Percentiles rank a stretch among this genome's conserved stretches.
These are phyloP conservation scores for Notodonta dromedarius DNA, from an alignment of 2,888 invertebrate species.

Conservation along the genomic window DNA sequence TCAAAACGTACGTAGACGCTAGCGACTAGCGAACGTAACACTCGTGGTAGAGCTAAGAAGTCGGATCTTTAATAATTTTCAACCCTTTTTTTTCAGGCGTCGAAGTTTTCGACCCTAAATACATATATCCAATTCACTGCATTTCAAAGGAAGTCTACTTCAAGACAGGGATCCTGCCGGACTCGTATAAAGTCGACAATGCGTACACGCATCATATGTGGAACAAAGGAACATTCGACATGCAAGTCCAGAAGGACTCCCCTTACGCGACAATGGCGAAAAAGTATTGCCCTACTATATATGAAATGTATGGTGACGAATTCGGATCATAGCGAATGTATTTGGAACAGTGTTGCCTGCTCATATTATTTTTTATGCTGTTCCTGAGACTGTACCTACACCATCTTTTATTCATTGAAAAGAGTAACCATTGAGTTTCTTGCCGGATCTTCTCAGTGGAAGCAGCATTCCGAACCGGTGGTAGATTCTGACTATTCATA, in stretches of 20 bases:
- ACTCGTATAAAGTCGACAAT: constrained; percentile 5
- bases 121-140: constrained; percentile 88
- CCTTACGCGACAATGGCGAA: constrained; percentile 36
- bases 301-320: constrained; percentile 35
- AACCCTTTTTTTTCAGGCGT: constrained; percentile 69
- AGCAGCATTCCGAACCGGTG: too few relatives aligned
- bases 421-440: too few relatives aligned
- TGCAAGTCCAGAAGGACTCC: constrained; percentile 32
- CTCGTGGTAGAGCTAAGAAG: too few relatives aligned
- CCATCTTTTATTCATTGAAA: too few relatives aligned
- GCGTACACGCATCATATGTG: constrained; percentile 53
- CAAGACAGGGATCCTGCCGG: background rate
- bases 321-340: constrained; percentile 16
- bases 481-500: too few relatives aligned
- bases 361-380: too few relatives aligned
- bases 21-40: too few relatives aligned
- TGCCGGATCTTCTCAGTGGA: too few relatives aligned
- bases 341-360: too few relatives aligned
- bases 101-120: constrained; percentile 84
- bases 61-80: too few relatives aligned
- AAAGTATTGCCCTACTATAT: constrained; percentile 44
- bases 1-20: too few relatives aligned
- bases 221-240: constrained; percentile 43
- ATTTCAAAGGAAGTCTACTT: constrained; percentile 44
- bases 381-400: too few relatives aligned